These are phyloP conservation scores for Dendrolimus punctatus DNA, from an alignment of 1,140 invertebrate genomes.

Conservation along the genomic window DNA sequence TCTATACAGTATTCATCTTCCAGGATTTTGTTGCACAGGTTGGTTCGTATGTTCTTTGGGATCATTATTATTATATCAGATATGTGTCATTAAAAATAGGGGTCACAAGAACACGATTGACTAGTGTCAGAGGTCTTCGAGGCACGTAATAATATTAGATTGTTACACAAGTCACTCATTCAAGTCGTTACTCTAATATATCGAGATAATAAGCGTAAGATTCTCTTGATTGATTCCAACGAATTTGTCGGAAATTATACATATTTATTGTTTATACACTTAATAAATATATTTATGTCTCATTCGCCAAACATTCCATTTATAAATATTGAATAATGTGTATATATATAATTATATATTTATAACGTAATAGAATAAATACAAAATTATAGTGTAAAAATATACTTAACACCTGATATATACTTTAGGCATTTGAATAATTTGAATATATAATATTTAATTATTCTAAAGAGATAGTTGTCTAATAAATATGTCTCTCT, in stretches of 20 bases:
- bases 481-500: conserved; percentile 40
- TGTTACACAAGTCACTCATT: conserved; percentile 44
- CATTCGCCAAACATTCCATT: conserved; percentile 26
- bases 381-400: conserved; percentile 51
- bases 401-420: conserved; percentile 34
- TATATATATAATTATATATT: conserved; percentile 16
- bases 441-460: conserved; percentile 22
- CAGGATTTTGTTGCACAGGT: too few relatives aligned
- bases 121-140: conserved; percentile 34
- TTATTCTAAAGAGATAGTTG: conserved; percentile 24
- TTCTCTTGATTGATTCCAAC: conserved; percentile 41
- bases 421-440: conserved; percentile 22
- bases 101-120: conserved; percentile 1
- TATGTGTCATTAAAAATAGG: conserved; percentile 7
- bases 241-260: conserved; percentile 26
- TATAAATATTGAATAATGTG: conserved; percentile 17
- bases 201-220: conserved; percentile 67
- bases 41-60: not conserved
- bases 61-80: conserved; percentile 8
- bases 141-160: conserved; percentile 51
- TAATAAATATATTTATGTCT: conserved; percentile 32
- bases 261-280: conserved; percentile 18
- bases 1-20: too few relatives aligned
- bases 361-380: conserved; percentile 20
- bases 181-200: conserved; percentile 55